Evolutionary conservation across 1,140 invertebrate genomes (phyloP).

Genomic region (Polyergus mexicanus): DNA sequence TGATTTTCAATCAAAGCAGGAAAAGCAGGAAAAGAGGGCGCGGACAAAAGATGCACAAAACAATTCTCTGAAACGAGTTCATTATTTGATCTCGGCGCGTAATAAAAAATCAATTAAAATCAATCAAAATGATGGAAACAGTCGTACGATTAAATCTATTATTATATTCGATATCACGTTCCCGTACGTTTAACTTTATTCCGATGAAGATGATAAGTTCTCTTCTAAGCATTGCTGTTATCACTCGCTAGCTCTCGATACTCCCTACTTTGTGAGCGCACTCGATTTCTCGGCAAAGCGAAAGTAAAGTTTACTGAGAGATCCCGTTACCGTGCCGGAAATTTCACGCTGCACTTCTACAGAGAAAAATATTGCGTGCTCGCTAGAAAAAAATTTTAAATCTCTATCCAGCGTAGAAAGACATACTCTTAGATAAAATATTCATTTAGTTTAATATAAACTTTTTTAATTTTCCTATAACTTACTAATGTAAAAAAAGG

Average conservation of each 20-base stretch:
- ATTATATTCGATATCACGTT: neutral
- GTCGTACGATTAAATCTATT: neutral
- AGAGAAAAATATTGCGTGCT: neutral
- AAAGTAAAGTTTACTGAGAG: conserved; percentile 29
- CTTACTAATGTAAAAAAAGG: neutral
- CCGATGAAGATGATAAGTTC: conserved; percentile 25
- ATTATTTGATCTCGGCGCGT: conserved; percentile 36
- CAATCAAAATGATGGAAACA: neutral
- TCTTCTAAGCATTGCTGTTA: conserved; percentile 15
- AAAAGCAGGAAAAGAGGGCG: conserved; percentile 14
- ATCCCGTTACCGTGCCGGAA: conserved; percentile 24
- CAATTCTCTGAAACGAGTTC: conserved; percentile 17
- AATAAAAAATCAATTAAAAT: neutral
- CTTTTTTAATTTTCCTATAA: conserved; percentile 24
- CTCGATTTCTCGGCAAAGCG: conserved; percentile 17
- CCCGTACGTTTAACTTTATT: conserved; percentile 8
- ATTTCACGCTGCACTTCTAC: neutral
- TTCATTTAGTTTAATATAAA: neutral
- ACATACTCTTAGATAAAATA: neutral
- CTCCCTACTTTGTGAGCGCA: neutral
- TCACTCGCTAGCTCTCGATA: neutral
- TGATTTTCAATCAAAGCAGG: conserved; percentile 23
- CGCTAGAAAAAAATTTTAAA: conserved; percentile 30
- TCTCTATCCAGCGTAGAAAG: neutral
- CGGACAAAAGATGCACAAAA: conserved; percentile 21